Percentiles rank a stretch among this genome's conserved stretches.
Conservation (phyloP, 2,888 invertebrate species). For the Brenthis hecate region DNA sequence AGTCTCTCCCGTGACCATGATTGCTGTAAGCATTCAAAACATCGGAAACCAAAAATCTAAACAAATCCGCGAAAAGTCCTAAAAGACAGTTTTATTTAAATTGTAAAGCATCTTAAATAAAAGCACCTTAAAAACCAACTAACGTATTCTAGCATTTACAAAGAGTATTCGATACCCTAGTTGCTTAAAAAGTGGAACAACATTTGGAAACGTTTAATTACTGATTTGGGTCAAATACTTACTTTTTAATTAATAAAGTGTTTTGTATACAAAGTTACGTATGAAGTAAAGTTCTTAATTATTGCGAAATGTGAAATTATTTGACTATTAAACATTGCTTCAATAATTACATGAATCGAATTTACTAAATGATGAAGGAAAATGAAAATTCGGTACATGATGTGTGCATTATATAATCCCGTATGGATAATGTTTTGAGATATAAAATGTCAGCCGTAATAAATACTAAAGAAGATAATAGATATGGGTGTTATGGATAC, state of each 20-base stretch:
- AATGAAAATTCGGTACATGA: background rate
- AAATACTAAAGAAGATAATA: too few relatives aligned
- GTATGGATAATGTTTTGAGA: too few relatives aligned
- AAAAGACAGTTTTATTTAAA: too few relatives aligned
- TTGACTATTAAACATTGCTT: slow-evolving; percentile 15
- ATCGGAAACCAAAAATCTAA: too few relatives aligned
- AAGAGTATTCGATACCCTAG: background rate
- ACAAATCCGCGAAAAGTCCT: too few relatives aligned
- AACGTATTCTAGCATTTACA: background rate
- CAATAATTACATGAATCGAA: slow-evolving; percentile 15
- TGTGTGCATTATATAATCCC: too few relatives aligned
- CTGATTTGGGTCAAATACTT: slow-evolving; percentile 14
- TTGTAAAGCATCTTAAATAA: background rate
- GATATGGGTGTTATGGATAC: too few relatives aligned
- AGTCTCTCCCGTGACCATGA: too few relatives aligned
- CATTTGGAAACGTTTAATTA: slow-evolving; percentile 21
- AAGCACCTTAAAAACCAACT: background rate
- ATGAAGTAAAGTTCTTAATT: slow-evolving; percentile 14
- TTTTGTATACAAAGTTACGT: slow-evolving; percentile 16
- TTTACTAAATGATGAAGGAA: slow-evolving; percentile 13
- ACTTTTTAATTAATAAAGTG: slow-evolving; percentile 16
- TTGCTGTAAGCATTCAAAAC: too few relatives aligned
- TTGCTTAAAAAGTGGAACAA: slow-evolving; percentile 4
- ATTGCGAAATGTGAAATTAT: slow-evolving; percentile 15
- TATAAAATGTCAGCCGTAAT: too few relatives aligned